Conservation (phyloP, 1,140 invertebrate species). For the Anastrepha ludens region DNA sequence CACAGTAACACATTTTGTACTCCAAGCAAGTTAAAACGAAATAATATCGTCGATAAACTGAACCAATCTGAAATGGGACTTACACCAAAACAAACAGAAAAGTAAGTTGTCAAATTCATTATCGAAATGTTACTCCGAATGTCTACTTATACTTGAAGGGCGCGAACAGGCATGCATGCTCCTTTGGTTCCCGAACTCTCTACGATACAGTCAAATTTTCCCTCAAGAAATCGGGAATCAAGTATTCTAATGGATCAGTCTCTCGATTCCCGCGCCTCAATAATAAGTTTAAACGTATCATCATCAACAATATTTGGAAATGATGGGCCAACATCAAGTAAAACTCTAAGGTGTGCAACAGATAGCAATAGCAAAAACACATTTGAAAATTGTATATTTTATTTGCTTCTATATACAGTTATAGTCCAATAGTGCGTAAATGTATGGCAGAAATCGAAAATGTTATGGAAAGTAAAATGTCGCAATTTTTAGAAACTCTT, state of each 20-base stretch:
- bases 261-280: conserved; percentile 47
- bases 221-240: not conserved
- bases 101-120: conserved; percentile 46
- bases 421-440: conserved; percentile 58
- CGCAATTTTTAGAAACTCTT: conserved; percentile 40
- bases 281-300: conserved; percentile 57
- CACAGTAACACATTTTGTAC: conserved; percentile 59
- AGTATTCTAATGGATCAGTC: conserved; percentile 35
- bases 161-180: not conserved
- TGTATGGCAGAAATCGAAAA: conserved; percentile 55
- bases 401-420: conserved; percentile 52
- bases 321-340: conserved; percentile 36
- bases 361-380: not conserved
- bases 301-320: conserved; percentile 57
- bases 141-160: conserved; percentile 4
- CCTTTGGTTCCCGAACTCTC: not conserved
- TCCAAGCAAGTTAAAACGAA: conserved; percentile 48
- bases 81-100: conserved; percentile 55
- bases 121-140: not conserved
- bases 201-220: not conserved
- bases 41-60: conserved; percentile 36
- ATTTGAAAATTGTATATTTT: not conserved
- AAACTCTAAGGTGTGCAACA: conserved; percentile 48
- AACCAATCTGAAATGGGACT: conserved; percentile 59
- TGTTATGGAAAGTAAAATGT: conserved; percentile 54